A percentile compares a stretch with the other conserved stretches of the same genome.
Conservation (phyloP, 2,888 invertebrate species). For the Eudasyphora cyanicolor region DNA sequence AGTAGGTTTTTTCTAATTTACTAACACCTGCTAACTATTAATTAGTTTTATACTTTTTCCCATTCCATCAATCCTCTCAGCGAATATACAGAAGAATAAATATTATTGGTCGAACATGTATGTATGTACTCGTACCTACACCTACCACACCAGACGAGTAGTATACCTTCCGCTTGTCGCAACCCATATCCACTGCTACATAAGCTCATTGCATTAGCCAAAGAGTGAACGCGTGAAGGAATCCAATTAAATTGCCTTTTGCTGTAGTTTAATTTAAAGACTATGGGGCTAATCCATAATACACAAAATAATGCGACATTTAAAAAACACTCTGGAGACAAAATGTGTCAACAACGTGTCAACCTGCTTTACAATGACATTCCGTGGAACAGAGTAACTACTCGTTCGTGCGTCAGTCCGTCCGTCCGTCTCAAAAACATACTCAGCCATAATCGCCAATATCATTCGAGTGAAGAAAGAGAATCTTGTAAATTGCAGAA, state of each 20-base stretch:
- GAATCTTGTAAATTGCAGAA: conserved; percentile 63
- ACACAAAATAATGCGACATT: conserved; percentile 57
- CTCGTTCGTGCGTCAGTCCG: background rate
- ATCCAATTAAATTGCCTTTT: conserved; percentile 5
- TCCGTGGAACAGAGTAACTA: conserved; percentile 49
- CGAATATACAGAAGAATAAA: too few species aligned
- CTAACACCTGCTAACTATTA: too few species aligned
- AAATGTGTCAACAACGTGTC: conserved; percentile 63
- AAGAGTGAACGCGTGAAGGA: background rate
- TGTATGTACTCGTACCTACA: too few species aligned
- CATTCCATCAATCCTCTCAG: too few species aligned
- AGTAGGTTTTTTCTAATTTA: too few species aligned
- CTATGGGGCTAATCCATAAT: conserved; percentile 50
- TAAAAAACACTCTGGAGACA: conserved; percentile 62
- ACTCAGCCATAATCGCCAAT: conserved; percentile 47
- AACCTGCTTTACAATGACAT: conserved; percentile 60
- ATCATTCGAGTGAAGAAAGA: conserved; percentile 45
- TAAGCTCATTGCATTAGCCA: too few species aligned
- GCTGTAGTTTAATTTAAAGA: conserved; percentile 38
- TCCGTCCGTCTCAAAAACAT: background rate
- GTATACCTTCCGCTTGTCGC: too few species aligned
- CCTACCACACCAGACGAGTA: too few species aligned
- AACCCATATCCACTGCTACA: too few species aligned
- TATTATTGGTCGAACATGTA: too few species aligned
- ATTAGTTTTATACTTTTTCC: too few species aligned